Evolutionary conservation across 2,888 invertebrate species (phyloP).

Genomic region (Hoplodrina ambigua): DNA sequence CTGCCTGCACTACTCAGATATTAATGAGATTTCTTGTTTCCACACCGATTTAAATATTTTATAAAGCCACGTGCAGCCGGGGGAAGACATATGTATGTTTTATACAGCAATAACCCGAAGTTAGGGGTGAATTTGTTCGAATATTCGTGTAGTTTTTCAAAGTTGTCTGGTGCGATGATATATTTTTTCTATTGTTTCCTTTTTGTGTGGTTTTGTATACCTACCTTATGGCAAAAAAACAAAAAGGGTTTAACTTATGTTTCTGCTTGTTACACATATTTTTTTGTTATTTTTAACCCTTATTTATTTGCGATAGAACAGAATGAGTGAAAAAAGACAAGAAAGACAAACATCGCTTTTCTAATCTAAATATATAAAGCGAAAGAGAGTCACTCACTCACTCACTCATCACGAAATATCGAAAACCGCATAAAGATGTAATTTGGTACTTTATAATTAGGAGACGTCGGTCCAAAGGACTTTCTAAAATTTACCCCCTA

Average conservation of each 20-base stretch:
- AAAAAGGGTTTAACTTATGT: too few relatives aligned
- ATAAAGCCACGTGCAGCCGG: slow-evolving; percentile 68
- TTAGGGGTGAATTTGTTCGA: slow-evolving; percentile 66
- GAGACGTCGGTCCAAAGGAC: too few relatives aligned
- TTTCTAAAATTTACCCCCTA: too few relatives aligned
- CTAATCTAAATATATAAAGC: too few relatives aligned
- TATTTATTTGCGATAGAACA: too few relatives aligned
- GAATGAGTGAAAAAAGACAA: neutral
- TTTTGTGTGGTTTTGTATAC: slow-evolving; percentile 7
- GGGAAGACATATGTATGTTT: slow-evolving; percentile 69
- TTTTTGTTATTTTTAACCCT: too few relatives aligned
- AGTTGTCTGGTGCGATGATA: slow-evolving; percentile 54
- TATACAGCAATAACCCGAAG: slow-evolving; percentile 66
- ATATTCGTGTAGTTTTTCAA: slow-evolving; percentile 61
- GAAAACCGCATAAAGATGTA: too few relatives aligned
- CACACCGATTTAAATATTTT: slow-evolving; percentile 72
- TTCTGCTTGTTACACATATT: too few relatives aligned
- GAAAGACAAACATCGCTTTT: too few relatives aligned
- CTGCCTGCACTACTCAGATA: slow-evolving; percentile 66
- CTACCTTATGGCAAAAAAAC: neutral
- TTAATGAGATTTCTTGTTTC: slow-evolving; percentile 72
- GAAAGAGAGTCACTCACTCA: too few relatives aligned
- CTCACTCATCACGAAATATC: too few relatives aligned
- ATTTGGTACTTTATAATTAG: too few relatives aligned
- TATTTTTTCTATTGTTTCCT: slow-evolving; percentile 42